These are phyloP conservation scores for Paraescarpia echinospica DNA, from an alignment of 1,140 invertebrate genomes.

Conservation along the genomic window DNA sequence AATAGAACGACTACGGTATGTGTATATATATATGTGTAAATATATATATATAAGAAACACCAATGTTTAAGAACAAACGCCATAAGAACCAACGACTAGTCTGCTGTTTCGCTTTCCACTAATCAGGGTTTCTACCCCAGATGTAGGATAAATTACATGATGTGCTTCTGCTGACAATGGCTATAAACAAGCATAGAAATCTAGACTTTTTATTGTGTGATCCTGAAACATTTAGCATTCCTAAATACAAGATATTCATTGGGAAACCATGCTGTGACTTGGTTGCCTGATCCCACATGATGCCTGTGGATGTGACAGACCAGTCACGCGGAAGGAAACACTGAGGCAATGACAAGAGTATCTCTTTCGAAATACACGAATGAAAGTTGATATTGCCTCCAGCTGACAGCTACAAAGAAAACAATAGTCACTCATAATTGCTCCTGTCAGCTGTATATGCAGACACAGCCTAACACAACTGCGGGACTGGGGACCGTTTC, in stretches of 20 bases:
- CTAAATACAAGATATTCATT: neutral
- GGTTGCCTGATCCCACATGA: neutral
- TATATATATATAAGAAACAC: too few species aligned
- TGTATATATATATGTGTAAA: too few species aligned
- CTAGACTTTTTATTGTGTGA: neutral
- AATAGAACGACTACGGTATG: too few species aligned
- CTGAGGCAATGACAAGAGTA: neutral
- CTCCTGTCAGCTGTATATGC: neutral
- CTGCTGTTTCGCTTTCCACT: neutral
- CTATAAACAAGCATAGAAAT: neutral
- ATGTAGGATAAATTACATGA: neutral
- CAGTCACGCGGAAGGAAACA: neutral
- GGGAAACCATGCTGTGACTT: neutral
- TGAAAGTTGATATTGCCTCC: neutral
- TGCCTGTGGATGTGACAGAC: neutral
- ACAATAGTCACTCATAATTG: neutral
- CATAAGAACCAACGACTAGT: too few species aligned
- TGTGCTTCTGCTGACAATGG: neutral
- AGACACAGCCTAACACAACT: neutral
- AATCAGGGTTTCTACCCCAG: neutral
- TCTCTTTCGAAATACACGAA: neutral
- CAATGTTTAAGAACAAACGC: too few species aligned
- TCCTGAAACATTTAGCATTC: neutral
- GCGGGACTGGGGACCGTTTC: too few species aligned
- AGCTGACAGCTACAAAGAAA: neutral